Base-by-base conservation (phyloP, 2,888 invertebrate genomes). In the Hydraecia micacea region DNA sequence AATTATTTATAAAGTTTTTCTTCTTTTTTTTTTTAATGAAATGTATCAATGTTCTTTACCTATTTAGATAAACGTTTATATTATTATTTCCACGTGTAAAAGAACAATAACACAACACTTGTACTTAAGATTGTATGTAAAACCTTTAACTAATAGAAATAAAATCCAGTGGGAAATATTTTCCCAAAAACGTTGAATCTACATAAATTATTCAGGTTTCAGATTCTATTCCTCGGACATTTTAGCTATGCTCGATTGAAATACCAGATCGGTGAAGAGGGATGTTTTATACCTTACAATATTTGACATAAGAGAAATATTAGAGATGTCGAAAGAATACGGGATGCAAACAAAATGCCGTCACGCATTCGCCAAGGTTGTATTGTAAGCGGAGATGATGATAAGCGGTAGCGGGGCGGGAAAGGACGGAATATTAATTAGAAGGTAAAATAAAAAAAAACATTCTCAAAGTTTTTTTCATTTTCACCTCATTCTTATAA, bases 331-430 rank as follows among this genome's bases (percentile, higher is more conserved):
- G 86, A 85, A 85, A 88, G 88, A 88, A 89, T 88, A 83, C 84
- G 83, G 69, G 87, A 87, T 85, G 87, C 86, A 88, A 89, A 89
- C 85, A 85, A 86, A 91, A 88, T 86, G 77, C 78, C 84, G 83
- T 80, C 87, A 87, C 90, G 88, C 78, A 69, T 77, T 42, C 42
- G 58, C 62, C 70, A 1, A 18, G 79, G 84, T 82, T 66, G 1
- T 58, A 60, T 66, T 73, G 77, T 11, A 21, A 86, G 86, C 85
- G 87, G 67, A 2, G 11, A 60, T 39, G 28, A 25, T 15, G 7
- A 25, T 32, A 39, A 80, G 80, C n/a, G 70, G 21, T 32, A 71
- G 73, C 75, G 67, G 58, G 13, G 32, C n/a, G 60, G n/a, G 13
- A 49, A 52, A 13, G 13, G 13, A 46, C 42, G 42, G 42, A 42